These are phyloP conservation scores for Spea bombifrons DNA, from an alignment of 2,113 vertebrate species.

Conservation along the genomic window DNA sequence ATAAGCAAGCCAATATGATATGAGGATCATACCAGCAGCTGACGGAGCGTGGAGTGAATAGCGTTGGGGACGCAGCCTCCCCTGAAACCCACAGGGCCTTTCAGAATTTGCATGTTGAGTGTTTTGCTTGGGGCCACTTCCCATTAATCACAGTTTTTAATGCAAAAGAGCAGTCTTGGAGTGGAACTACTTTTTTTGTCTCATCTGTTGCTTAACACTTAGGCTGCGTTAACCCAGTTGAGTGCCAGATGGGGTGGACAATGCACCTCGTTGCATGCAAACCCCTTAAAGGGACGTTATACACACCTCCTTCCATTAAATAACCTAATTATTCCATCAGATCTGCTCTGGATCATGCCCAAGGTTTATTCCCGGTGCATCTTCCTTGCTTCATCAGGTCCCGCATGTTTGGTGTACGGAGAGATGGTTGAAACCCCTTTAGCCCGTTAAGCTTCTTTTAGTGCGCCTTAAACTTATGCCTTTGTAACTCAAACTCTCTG, in stretches of 20 bases:
- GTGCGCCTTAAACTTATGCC: too few relatives aligned
- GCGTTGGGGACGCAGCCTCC: conserved; percentile 5
- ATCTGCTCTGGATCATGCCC: too few relatives aligned
- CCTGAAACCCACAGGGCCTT: conserved; percentile 8
- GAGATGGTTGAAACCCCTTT: too few relatives aligned
- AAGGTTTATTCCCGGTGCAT: too few relatives aligned
- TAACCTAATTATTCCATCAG: too few relatives aligned
- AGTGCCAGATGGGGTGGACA: neutral
- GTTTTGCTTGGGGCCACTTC: conserved; percentile 6
- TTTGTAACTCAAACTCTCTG: too few relatives aligned
- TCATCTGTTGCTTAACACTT: conserved; percentile 3
- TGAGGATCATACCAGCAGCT: conserved; percentile 44
- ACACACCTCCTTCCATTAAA: too few relatives aligned
- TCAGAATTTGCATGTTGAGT: conserved; percentile 25
- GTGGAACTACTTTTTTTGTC: neutral
- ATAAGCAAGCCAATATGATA: conserved; percentile 45
- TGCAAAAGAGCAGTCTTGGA: neutral
- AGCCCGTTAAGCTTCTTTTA: too few relatives aligned
- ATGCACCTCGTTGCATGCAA: neutral
- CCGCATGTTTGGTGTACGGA: too few relatives aligned
- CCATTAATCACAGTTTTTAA: conserved; percentile 1
- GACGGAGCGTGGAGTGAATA: conserved; percentile 33
- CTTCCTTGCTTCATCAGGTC: too few relatives aligned
- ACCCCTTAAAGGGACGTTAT: neutral
- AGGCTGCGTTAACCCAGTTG: neutral